A percentile compares a stretch with the other conserved stretches of the same genome.
phyloP scores from a whole-genome alignment of 2,888 invertebrate species.

The Yponomeuta malinellus region DNA sequence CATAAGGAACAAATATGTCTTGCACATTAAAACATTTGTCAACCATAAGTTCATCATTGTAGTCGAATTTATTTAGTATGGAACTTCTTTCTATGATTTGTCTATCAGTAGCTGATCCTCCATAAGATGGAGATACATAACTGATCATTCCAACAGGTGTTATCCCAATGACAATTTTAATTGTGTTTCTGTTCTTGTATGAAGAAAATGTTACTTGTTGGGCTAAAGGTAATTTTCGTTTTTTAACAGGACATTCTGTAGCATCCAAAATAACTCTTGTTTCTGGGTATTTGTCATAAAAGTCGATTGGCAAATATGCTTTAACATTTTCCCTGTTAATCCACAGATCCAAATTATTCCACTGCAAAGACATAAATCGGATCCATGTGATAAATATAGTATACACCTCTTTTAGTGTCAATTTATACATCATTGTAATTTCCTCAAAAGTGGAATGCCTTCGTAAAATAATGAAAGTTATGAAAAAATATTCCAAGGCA shows the following conservation, averaged over 20 bases:
- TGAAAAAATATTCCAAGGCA: too few relatives aligned
- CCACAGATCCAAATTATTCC: too few relatives aligned
- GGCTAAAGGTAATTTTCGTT: slow-evolving; percentile 2
- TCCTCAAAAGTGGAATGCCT: too few relatives aligned
- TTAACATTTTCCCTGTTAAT: too few relatives aligned
- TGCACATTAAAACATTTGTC: slow-evolving; percentile 18
- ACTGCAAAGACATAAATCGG: too few relatives aligned
- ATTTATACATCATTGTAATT: too few relatives aligned
- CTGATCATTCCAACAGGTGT: slow-evolving; percentile 8
- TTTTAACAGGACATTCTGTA: slow-evolving; percentile 5
- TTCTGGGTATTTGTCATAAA: neutral
- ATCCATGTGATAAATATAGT: too few relatives aligned
- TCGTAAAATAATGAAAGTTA: too few relatives aligned
- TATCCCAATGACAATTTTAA: slow-evolving; percentile 3
- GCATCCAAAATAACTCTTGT: slow-evolving; percentile 3
- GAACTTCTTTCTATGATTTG: slow-evolving; percentile 18
- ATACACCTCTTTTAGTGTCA: too few relatives aligned
- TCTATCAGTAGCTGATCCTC: slow-evolving; percentile 16
- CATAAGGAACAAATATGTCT: slow-evolving; percentile 16
- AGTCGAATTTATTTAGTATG: slow-evolving; percentile 9
- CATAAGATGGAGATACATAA: slow-evolving; percentile 13
- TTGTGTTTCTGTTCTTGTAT: slow-evolving; percentile 8
- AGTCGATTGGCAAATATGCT: too few relatives aligned
- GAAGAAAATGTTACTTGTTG: slow-evolving; percentile 12
- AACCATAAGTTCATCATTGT: slow-evolving; percentile 17